These are phyloP conservation scores for Drosophila quasianomalipes DNA, from an alignment of 2,888 invertebrate genomes.

Conservation along the genomic window DNA sequence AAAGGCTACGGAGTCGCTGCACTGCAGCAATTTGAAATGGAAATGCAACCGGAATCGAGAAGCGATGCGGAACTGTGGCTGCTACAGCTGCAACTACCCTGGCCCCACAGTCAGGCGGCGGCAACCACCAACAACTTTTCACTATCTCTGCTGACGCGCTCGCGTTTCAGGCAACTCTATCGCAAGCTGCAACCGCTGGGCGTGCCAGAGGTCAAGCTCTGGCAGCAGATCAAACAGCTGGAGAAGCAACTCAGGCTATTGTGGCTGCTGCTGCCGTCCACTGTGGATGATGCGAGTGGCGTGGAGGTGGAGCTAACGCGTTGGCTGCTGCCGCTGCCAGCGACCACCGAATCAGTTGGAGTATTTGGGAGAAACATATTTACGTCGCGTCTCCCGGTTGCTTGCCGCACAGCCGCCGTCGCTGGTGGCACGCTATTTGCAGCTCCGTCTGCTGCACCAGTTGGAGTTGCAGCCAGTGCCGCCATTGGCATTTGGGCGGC, in stretches of 20 bases:
- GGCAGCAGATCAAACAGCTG: slow-evolving; percentile 28
- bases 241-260: slow-evolving; percentile 8
- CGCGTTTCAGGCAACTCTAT: slow-evolving; percentile 18
- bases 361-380: neutral
- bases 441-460: slow-evolving; percentile 39
- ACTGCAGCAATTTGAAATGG: neutral
- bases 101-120: slow-evolving; percentile 8
- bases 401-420: neutral
- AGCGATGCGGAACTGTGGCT: slow-evolving; percentile 27
- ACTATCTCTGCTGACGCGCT: neutral
- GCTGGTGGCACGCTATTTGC: slow-evolving; percentile 38
- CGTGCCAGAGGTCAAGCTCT: slow-evolving; percentile 6
- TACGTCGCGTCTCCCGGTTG: neutral
- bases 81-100: slow-evolving; percentile 16
- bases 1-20: neutral
- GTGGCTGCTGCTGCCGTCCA: neutral
- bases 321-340: slow-evolving; percentile 53
- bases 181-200: slow-evolving; percentile 8
- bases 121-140: neutral
- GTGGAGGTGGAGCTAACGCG: neutral
- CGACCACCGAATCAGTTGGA: neutral
- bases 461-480: slow-evolving; percentile 11
- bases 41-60: neutral
- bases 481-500: slow-evolving; percentile 16
- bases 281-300: neutral